Evolutionary conservation across 1,140 invertebrate species (phyloP), one percentile per base, ranked within the genome.

Genomic region (Drosophila triauraria): DNA sequence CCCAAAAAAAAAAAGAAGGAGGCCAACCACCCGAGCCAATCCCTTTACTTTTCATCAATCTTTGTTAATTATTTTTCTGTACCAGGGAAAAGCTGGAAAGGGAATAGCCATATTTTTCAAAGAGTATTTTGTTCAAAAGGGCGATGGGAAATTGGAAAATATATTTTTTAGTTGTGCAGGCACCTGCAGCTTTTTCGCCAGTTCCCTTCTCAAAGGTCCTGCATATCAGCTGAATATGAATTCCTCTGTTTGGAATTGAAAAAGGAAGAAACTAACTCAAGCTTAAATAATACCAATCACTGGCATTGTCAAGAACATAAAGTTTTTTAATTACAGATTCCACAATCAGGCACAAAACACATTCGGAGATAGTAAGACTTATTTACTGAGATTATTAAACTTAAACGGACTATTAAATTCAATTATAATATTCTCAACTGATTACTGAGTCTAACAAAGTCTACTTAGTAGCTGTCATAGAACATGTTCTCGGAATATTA

Each of bases 31-130:
- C 76, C 44, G 60, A 17, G 51, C 47, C 51, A 51, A 77, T 54
- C 77, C 50, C 57, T 50, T 47, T 43, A 43, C 51, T 62, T 65
- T 88, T 78, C 78, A 87, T 87, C 83, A 84, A 88, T 87, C 83
- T 84, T 80, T 78, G 84, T 80, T 77, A 84, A 88, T 84, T 63
- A 88, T 88, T 87, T 88, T 84, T 59, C 76, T 61, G 43, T 78
- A 44, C 59, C 51, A 25, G 48, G 42, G 40, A 75, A 53, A 50
- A 58, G 17, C 44, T 12, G 51, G 40, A 57, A n/a, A 15, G 8
- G 6, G 17, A 48, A 50, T 25, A 54, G 27, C 27, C n/a, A 57
- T 17, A 76, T 38, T 58, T 57, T 75, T 40, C 27, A 9, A 10
- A 48, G 38, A 35, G 32, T 12, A 51, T 44, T 76, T 76, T 75